A percentile compares a stretch with the other conserved stretches of the same genome.
Evolutionary conservation across 2,888 invertebrate genomes (phyloP).

Genomic region (Synergus gifuensis): DNA sequence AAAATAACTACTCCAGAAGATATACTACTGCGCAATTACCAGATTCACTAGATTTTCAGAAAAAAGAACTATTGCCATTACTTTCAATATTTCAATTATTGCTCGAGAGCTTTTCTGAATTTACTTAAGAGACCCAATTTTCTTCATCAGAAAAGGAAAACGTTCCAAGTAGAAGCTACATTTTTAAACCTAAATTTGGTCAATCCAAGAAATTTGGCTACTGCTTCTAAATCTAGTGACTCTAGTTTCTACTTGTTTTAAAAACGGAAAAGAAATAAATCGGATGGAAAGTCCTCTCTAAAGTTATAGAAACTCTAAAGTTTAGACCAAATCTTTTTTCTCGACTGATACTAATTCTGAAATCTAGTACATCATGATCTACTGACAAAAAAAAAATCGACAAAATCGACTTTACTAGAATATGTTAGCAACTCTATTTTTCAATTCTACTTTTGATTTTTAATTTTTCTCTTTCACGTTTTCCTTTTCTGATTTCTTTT

Average conservation of each 20-base stretch:
- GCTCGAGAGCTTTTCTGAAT: neutral
- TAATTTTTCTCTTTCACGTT: neutral
- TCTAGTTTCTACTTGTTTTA: neutral
- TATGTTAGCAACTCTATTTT: neutral
- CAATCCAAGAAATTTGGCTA: too few species aligned
- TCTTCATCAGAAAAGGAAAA: neutral
- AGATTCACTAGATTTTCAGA: neutral
- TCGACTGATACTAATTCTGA: neutral
- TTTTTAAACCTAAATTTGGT: neutral
- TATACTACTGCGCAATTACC: neutral
- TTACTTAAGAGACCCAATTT: neutral
- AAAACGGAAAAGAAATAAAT: neutral
- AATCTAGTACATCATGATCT: neutral
- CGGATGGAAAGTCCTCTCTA: neutral
- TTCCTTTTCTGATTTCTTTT: conserved; percentile 5
- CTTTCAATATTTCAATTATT: neutral
- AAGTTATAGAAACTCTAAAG: neutral
- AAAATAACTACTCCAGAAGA: neutral
- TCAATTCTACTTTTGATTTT: neutral
- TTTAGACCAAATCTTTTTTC: neutral
- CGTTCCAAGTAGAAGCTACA: neutral
- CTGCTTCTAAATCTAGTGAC: neutral
- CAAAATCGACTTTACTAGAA: neutral
- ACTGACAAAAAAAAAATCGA: neutral
- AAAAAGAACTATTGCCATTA: neutral